Evolutionary conservation across 92 coral and sea anemone species (phyloP).

Genomic region (Actinostola sp.): DNA sequence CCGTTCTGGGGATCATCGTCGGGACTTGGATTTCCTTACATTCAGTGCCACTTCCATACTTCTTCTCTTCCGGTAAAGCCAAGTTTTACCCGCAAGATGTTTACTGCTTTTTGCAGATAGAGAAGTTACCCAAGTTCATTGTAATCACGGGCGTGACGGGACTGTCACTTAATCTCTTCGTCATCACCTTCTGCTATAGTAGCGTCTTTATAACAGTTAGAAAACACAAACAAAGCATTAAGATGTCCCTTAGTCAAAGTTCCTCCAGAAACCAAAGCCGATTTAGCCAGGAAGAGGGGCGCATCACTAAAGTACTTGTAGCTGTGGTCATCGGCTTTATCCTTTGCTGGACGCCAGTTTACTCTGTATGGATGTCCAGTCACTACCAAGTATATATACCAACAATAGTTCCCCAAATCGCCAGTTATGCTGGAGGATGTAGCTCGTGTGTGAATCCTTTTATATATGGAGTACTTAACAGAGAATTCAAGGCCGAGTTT

Average conservation of each 20-base stretch:
- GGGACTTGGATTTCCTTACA: slow-evolving; percentile 31
- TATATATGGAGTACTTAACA: slow-evolving; percentile 54
- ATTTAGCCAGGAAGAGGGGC: slow-evolving; percentile 31
- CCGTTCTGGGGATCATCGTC: slow-evolving; percentile 23
- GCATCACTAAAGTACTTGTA: slow-evolving; percentile 40
- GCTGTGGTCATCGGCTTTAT: slow-evolving; percentile 46
- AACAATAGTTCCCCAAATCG: slow-evolving; percentile 18
- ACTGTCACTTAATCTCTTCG: slow-evolving; percentile 23
- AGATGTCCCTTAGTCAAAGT: background rate
- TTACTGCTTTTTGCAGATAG: slow-evolving; percentile 46
- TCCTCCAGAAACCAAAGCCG: background rate
- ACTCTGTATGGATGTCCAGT: slow-evolving; percentile 26
- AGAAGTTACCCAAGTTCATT: slow-evolving; percentile 21
- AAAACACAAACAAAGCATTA: slow-evolving; percentile 35
- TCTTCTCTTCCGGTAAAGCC: slow-evolving; percentile 22
- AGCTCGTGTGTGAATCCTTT: slow-evolving; percentile 51
- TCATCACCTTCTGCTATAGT: slow-evolving; percentile 44
- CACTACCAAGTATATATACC: slow-evolving; percentile 40
- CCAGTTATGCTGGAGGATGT: slow-evolving; percentile 24
- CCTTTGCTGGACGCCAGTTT: slow-evolving; percentile 53
- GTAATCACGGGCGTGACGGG: slow-evolving; percentile 7
- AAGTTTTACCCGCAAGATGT: slow-evolving; percentile 48
- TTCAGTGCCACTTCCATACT: slow-evolving; percentile 30
- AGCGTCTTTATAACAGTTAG: slow-evolving; percentile 48
- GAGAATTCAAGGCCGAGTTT: slow-evolving; percentile 42